Evolutionary conservation across 1,140 invertebrate species (phyloP).

Genomic region (Papilio helenus): DNA sequence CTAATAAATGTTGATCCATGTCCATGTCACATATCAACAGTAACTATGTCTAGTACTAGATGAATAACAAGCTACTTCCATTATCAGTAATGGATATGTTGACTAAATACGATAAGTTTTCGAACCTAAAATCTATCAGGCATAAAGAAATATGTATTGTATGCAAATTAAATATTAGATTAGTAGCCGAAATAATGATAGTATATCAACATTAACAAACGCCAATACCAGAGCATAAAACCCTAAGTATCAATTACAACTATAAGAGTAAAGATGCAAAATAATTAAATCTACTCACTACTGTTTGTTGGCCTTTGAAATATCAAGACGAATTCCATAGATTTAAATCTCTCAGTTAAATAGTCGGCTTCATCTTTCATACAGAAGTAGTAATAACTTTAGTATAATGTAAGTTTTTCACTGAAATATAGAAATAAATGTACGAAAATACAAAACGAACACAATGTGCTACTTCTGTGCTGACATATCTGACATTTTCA

Average conservation of each 20-base stretch:
- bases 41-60: conserved; percentile 20
- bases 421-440: conserved; percentile 45
- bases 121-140: conserved; percentile 54
- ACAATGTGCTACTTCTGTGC: conserved; percentile 67
- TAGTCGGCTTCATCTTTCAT: conserved; percentile 58
- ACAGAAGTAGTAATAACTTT: conserved; percentile 41
- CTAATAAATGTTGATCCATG: conserved; percentile 51
- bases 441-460: conserved; percentile 54
- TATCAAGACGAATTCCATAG: conserved; percentile 70
- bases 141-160: conserved; percentile 67
- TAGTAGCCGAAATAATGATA: conserved; percentile 71
- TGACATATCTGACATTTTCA: conserved; percentile 67
- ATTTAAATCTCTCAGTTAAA: conserved; percentile 58
- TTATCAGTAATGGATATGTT: conserved; percentile 42
- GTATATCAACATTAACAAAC: conserved; percentile 59
- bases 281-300: conserved; percentile 68
- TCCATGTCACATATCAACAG: conserved; percentile 46
- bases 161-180: conserved; percentile 74
- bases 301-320: conserved; percentile 60
- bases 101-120: conserved; percentile 43
- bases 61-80: conserved; percentile 46
- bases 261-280: conserved; percentile 53
- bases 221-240: conserved; percentile 55
- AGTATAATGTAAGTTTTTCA: conserved; percentile 44
- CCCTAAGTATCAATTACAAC: conserved; percentile 47